Evolutionary conservation across 2,113 vertebrate species (phyloP).

Genomic region (Passer domesticus): DNA sequence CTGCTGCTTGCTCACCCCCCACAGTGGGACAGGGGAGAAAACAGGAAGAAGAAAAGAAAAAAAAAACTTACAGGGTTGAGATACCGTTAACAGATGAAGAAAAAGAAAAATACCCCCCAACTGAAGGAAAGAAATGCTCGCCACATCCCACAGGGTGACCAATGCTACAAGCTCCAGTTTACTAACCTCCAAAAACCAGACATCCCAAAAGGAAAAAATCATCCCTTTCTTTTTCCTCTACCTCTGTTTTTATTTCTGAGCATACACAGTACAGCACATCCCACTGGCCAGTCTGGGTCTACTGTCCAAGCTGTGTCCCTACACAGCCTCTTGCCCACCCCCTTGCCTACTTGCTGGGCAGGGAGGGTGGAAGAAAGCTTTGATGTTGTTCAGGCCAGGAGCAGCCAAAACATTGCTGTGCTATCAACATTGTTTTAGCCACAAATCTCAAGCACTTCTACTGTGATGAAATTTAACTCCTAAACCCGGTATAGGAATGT

Average conservation of each 20-base stretch:
- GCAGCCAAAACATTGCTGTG: neutral
- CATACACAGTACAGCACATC: neutral
- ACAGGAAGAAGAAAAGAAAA: neutral
- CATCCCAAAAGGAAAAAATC: rapidly evolving
- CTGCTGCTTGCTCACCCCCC: neutral
- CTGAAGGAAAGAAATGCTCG: neutral
- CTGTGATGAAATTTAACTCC: neutral
- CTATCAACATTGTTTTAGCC: neutral
- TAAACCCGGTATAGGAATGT: neutral
- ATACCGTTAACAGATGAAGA: neutral
- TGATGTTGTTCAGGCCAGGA: neutral
- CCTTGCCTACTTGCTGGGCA: neutral
- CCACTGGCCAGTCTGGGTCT: rapidly evolving
- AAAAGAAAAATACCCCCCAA: neutral
- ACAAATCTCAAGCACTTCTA: neutral
- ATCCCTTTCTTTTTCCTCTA: neutral
- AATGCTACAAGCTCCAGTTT: neutral
- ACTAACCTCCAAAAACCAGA: neutral
- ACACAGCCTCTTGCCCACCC: neutral
- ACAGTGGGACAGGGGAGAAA: neutral
- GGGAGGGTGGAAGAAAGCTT: neutral
- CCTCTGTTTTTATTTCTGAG: neutral
- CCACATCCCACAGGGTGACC: neutral
- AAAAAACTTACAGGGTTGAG: neutral
- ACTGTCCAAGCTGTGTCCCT: neutral